Conservation (phyloP, 2,113 vertebrate genomes). For the Tachycineta bicolor region DNA sequence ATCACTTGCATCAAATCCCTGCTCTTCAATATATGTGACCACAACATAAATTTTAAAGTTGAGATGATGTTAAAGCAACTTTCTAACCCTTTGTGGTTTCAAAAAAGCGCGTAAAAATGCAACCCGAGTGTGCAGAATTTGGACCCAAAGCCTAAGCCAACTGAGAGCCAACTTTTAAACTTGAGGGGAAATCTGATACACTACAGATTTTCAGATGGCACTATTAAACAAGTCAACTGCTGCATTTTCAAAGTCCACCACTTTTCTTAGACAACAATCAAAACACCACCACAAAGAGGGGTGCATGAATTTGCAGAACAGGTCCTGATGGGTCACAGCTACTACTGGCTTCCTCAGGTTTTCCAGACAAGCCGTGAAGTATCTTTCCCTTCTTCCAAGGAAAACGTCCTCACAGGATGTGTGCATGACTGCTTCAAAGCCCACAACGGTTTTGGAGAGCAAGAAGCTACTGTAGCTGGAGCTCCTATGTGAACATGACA, state of each 20-base stretch:
- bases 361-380: background rate
- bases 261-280: accelerated
- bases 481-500: background rate
- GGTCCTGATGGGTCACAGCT: background rate
- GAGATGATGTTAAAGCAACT: slow-evolving; percentile 46
- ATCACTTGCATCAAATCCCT: slow-evolving; percentile 21
- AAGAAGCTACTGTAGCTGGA: background rate
- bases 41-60: slow-evolving; percentile 51
- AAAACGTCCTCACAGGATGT: background rate
- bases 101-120: background rate
- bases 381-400: background rate
- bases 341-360: background rate
- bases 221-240: background rate
- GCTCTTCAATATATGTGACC: slow-evolving; percentile 27
- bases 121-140: background rate
- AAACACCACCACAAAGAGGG: background rate
- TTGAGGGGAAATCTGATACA: background rate
- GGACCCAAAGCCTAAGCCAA: background rate
- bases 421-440: background rate
- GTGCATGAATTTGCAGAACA: background rate
- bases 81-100: slow-evolving; percentile 45
- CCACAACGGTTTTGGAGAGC: background rate
- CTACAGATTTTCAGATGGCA: background rate
- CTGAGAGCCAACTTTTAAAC: background rate
- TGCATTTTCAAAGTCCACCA: background rate